Percentiles rank a stretch among this genome's conserved stretches.
Evolutionary conservation across 53 echinoderm and acorn worm genomes (phyloP).

Genomic region (Echinometra lucunter): DNA sequence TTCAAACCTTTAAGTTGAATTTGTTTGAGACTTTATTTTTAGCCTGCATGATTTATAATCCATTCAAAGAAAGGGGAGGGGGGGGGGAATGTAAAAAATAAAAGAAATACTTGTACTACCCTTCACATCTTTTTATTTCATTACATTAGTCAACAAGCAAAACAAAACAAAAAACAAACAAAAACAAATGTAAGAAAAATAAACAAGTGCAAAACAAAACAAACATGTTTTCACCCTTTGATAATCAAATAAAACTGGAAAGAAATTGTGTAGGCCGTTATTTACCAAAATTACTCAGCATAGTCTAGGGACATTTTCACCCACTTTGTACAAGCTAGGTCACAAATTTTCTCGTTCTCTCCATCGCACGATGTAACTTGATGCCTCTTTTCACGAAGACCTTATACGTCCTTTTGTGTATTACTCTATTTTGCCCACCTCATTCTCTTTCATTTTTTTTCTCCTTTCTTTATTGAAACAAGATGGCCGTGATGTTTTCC

Average conservation of each 20-base stretch:
- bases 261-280: neutral
- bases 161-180: too few relatives aligned
- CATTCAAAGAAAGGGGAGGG: too few relatives aligned
- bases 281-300: neutral
- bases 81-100: too few relatives aligned
- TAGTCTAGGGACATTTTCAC: neutral
- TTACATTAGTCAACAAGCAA: too few relatives aligned
- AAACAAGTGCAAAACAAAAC: too few relatives aligned
- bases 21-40: too few relatives aligned
- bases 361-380: neutral
- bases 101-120: too few relatives aligned
- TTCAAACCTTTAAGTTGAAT: neutral
- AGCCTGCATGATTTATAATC: too few relatives aligned
- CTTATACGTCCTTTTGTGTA: neutral
- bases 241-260: neutral
- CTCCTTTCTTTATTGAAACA: neutral
- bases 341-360: neutral
- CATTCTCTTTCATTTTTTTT: neutral
- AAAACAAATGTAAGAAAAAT: too few relatives aligned
- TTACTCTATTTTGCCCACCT: neutral
- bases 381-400: neutral
- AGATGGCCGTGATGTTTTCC: neutral
- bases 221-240: neutral
- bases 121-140: too few relatives aligned
- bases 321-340: neutral